Evolutionary conservation across 2,888 invertebrate species (phyloP).

Genomic region (Trichopria drosophilae): DNA sequence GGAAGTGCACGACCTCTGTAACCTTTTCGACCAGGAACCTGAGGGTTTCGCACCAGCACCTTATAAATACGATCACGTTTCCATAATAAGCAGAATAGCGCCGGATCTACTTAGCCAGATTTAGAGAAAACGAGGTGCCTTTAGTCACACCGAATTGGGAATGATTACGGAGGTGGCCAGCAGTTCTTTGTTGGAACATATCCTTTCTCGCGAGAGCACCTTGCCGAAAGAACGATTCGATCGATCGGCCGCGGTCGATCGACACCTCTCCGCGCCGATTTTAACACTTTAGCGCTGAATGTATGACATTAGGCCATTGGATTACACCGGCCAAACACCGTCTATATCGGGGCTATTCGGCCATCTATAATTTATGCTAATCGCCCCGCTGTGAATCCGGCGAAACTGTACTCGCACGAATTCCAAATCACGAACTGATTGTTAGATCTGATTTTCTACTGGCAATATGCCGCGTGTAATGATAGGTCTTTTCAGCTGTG

Average conservation of each 20-base stretch:
- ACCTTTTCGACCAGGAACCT: too few relatives aligned
- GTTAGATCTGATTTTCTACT: slow-evolving; percentile 44
- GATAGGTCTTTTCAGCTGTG: too few relatives aligned
- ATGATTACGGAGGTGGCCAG: slow-evolving; percentile 21
- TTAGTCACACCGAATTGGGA: slow-evolving; percentile 12
- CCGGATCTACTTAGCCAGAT: neutral
- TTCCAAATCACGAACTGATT: slow-evolving; percentile 41
- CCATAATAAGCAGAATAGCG: slow-evolving; percentile 17
- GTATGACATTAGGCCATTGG: slow-evolving; percentile 46
- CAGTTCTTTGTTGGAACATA: neutral
- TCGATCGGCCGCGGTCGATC: slow-evolving; percentile 9
- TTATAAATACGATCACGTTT: slow-evolving; percentile 16
- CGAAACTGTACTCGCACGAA: slow-evolving; percentile 36
- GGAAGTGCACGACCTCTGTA: too few relatives aligned
- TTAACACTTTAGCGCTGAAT: slow-evolving; percentile 48
- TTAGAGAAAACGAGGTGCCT: slow-evolving; percentile 7
- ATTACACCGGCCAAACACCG: slow-evolving; percentile 34
- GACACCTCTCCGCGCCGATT: slow-evolving; percentile 44
- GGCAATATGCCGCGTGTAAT: slow-evolving; percentile 41
- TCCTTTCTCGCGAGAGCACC: too few relatives aligned
- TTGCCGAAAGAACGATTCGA: neutral
- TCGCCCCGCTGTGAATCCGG: slow-evolving; percentile 39
- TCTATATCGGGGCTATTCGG: neutral
- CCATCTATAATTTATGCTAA: slow-evolving; percentile 50
- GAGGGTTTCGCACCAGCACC: too few relatives aligned